phyloP scores from a whole-genome alignment of 2,113 vertebrate species.

The Myrmophylax atrothorax region DNA sequence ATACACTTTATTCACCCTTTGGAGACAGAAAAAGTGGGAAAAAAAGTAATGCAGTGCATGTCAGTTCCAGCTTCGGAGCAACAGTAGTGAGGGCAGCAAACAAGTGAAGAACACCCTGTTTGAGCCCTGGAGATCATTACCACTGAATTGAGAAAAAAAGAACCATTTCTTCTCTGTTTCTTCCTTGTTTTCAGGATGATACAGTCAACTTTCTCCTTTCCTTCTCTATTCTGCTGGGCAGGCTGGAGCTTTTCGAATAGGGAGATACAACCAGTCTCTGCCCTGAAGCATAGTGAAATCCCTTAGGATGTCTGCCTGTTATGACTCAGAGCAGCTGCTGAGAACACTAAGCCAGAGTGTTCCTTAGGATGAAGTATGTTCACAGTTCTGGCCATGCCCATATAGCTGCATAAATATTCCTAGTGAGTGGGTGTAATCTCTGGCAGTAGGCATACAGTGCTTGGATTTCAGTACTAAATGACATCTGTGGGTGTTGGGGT shows the following conservation, averaged over 20 bases:
- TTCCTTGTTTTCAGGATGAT: background rate
- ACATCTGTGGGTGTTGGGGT: constrained; percentile 12
- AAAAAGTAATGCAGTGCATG: background rate
- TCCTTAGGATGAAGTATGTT: constrained; percentile 20
- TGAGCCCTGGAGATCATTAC: background rate
- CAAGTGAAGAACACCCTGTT: background rate
- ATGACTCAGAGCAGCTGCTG: constrained; percentile 54
- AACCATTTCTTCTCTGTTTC: background rate
- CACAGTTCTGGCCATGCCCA: background rate
- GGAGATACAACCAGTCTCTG: background rate
- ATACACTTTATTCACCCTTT: background rate
- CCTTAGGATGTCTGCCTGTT: background rate
- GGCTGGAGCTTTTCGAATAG: background rate
- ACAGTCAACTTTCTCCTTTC: background rate
- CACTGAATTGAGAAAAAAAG: background rate
- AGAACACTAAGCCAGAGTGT: background rate
- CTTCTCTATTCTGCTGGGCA: background rate
- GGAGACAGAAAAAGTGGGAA: background rate
- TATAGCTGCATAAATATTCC: constrained; percentile 33
- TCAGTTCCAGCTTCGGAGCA: background rate
- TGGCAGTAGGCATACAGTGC: background rate
- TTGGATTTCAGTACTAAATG: constrained; percentile 59
- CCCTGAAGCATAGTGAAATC: background rate
- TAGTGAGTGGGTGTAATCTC: constrained; percentile 43
- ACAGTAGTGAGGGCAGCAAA: background rate